Conservation (phyloP, 2,888 invertebrate genomes). For the Meghimatium bilineatum region DNA sequence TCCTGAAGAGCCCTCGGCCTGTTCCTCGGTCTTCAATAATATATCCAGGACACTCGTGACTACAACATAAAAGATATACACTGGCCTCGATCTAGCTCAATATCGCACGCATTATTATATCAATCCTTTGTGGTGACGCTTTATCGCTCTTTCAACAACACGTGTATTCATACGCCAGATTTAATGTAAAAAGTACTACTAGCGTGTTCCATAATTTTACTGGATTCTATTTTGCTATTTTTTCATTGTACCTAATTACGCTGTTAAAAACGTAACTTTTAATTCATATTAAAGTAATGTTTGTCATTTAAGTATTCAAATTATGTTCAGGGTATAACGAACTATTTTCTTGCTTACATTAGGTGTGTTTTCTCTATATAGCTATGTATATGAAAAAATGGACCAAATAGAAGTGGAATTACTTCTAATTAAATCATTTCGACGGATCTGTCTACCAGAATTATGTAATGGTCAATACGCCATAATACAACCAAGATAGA, state of each 20-base stretch:
- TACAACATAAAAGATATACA: constrained; percentile 19
- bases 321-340: neutral
- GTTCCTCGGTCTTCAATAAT: constrained; percentile 11
- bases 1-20: constrained; percentile 29
- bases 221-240: no score
- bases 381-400: neutral
- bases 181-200: neutral
- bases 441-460: no score
- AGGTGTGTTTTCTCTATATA: neutral
- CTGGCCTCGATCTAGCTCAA: constrained; percentile 12
- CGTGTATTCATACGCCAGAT: constrained; percentile 38
- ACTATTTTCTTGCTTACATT: neutral
- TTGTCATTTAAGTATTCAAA: neutral
- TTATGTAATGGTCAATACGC: no score
- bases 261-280: no score
- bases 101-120: constrained; percentile 23
- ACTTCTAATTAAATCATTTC: neutral
- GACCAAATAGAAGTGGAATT: neutral
- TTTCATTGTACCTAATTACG: no score
- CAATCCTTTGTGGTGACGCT: constrained; percentile 46
- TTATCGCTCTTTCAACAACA: constrained; percentile 42
- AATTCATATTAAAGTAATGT: no score
- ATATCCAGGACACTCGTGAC: constrained; percentile 32
- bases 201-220: neutral
- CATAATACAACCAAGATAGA: no score